A percentile compares a stretch with the other conserved stretches of the same genome.
These are phyloP conservation scores for Tachina lurida DNA, from an alignment of 2,888 invertebrate species.

Conservation along the genomic window DNA sequence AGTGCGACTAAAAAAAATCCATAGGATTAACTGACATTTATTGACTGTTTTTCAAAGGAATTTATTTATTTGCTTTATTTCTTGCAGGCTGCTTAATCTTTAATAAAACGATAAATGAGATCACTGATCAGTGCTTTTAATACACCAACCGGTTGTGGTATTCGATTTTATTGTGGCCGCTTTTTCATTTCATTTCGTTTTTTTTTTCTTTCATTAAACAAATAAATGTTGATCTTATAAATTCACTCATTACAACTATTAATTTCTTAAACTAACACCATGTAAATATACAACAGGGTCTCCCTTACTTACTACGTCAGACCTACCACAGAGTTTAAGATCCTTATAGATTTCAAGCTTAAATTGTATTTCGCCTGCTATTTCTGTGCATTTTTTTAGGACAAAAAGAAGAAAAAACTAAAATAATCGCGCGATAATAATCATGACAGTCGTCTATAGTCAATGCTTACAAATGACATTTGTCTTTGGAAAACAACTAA, in stretches of 20 bases:
- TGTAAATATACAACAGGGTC: slow-evolving; percentile 56
- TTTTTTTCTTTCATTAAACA: slow-evolving; percentile 18
- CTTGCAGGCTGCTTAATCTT: slow-evolving; percentile 52
- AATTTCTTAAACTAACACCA: slow-evolving; percentile 75
- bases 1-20: slow-evolving; percentile 49
- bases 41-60: slow-evolving; percentile 77
- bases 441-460: slow-evolving; percentile 81
- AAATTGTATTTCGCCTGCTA: slow-evolving; percentile 58
- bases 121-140: slow-evolving; percentile 69
- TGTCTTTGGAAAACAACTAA: slow-evolving; percentile 74
- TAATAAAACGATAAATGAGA: slow-evolving; percentile 73
- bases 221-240: slow-evolving; percentile 73
- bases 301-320: slow-evolving; percentile 68
- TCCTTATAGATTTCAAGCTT: slow-evolving; percentile 70
- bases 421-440: slow-evolving; percentile 79
- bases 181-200: background rate
- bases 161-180: slow-evolving; percentile 22
- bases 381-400: slow-evolving; percentile 27
- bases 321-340: slow-evolving; percentile 79
- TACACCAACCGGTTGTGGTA: slow-evolving; percentile 57
- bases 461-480: slow-evolving; percentile 81
- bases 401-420: slow-evolving; percentile 23
- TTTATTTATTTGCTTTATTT: slow-evolving; percentile 59
- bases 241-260: slow-evolving; percentile 77
- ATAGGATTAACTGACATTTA: slow-evolving; percentile 78